Evolutionary conservation across 2,797 vertebrate genomes (phyloP).

Genomic region (Eupleurogrammus muticus): DNA sequence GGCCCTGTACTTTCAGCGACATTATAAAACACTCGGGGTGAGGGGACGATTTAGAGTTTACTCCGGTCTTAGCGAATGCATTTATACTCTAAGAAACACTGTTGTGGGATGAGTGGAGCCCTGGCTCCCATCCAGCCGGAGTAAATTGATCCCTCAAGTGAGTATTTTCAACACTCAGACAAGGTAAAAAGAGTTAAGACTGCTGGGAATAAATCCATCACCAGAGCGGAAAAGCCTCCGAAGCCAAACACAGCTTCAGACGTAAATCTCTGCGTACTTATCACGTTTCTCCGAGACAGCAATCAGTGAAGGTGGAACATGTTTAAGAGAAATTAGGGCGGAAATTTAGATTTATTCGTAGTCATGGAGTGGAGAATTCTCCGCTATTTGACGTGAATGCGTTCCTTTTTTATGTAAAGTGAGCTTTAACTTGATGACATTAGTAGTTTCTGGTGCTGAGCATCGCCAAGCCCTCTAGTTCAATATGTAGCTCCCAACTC

Average conservation of each 20-base stretch:
- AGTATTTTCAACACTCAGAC: conserved; percentile 56
- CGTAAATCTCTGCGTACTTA: conserved; percentile 43
- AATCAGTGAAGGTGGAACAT: conserved; percentile 10
- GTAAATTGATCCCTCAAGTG: conserved; percentile 55
- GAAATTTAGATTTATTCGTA: conserved; percentile 3
- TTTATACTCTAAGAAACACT: conserved; percentile 38
- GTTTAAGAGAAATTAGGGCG: background rate
- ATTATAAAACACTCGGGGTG: conserved; percentile 30
- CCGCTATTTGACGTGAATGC: background rate
- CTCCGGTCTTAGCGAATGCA: conserved; percentile 32
- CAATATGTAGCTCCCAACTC: background rate
- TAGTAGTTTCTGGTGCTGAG: background rate
- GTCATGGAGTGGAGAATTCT: background rate
- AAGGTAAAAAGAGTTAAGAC: conserved; percentile 50
- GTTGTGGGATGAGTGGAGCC: conserved; percentile 25
- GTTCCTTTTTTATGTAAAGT: conserved; percentile 20
- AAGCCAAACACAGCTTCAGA: conserved; percentile 43
- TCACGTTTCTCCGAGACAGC: conserved; percentile 28
- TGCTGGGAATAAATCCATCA: conserved; percentile 54
- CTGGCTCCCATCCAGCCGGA: conserved; percentile 44
- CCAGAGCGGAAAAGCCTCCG: conserved; percentile 35
- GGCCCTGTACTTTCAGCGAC: conserved; percentile 25
- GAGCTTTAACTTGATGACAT: conserved; percentile 13
- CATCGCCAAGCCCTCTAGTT: background rate
- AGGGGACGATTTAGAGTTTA: conserved; percentile 43